phyloP scores from a whole-genome alignment of 2,797 vertebrate genomes.

The Takifugu ocellatus region DNA sequence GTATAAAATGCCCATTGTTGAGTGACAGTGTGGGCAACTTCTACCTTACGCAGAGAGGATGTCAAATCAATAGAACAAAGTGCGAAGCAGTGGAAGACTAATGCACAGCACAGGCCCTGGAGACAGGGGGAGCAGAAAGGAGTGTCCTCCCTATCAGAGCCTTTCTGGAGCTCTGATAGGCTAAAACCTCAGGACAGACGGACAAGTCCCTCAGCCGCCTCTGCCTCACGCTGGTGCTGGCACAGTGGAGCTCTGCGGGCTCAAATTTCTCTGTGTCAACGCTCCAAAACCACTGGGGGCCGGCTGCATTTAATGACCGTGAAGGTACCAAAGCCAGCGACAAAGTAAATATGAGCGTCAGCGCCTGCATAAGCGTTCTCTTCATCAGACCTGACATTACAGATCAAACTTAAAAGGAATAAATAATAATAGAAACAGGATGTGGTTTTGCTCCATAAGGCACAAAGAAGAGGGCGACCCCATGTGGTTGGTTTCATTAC shows the following conservation, averaged over 20 bases:
- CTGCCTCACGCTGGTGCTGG: constrained; percentile 43
- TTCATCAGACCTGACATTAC: too few species aligned
- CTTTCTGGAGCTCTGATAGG: constrained; percentile 36
- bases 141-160: constrained; percentile 27
- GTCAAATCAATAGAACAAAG: constrained; percentile 57
- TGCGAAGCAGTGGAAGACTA: constrained; percentile 44
- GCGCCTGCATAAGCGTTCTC: too few species aligned
- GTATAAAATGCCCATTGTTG: background rate
- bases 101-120: constrained; percentile 46
- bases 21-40: constrained; percentile 8
- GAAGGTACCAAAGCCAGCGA: background rate
- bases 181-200: constrained; percentile 15
- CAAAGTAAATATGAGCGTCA: background rate
- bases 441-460: too few species aligned
- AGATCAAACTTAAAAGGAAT: too few species aligned
- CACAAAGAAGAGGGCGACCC: too few species aligned
- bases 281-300: constrained; percentile 62
- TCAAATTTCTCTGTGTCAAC: constrained; percentile 51
- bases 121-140: constrained; percentile 32
- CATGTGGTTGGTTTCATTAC: too few species aligned
- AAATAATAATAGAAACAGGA: too few species aligned
- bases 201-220: constrained; percentile 3
- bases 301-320: constrained; percentile 51
- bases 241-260: constrained; percentile 28
- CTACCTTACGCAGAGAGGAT: constrained; percentile 14